Conservation (phyloP, 2,797 vertebrate genomes). For the Acanthis flammea region DNA sequence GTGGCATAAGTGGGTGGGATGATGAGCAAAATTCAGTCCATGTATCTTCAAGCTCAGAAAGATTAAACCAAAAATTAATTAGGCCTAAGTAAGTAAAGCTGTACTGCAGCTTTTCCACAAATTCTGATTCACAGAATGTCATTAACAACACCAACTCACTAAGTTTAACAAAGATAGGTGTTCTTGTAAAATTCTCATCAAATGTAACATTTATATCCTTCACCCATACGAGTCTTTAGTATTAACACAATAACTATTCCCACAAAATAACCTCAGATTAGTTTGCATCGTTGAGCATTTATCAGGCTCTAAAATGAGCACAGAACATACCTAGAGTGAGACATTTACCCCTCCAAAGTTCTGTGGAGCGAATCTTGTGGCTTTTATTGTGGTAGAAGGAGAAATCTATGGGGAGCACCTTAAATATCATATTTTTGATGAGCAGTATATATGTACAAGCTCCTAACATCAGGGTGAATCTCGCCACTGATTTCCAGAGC, state of each 20-base stretch:
- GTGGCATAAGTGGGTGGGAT: neutral
- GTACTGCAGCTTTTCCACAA: neutral
- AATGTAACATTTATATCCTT: neutral
- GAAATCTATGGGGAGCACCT: neutral
- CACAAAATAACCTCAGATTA: neutral
- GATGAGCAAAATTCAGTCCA: neutral
- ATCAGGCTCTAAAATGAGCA: neutral
- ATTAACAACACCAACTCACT: neutral
- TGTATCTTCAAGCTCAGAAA: neutral
- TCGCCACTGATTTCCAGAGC: neutral
- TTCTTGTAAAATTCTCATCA: neutral
- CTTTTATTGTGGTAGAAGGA: neutral
- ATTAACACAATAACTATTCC: neutral
- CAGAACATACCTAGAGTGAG: neutral
- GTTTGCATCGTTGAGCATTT: neutral
- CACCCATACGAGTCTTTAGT: neutral
- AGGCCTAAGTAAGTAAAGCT: neutral
- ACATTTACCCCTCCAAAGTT: neutral
- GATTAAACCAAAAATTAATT: slow-evolving; percentile 11
- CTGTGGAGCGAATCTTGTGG: neutral
- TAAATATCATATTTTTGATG: neutral
- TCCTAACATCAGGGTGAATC: neutral
- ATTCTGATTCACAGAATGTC: neutral
- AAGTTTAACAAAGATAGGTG: neutral
- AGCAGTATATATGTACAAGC: neutral